These are phyloP conservation scores for Melipona quadrifasciata DNA, from an alignment of 1,140 invertebrate species.

Conservation along the genomic window DNA sequence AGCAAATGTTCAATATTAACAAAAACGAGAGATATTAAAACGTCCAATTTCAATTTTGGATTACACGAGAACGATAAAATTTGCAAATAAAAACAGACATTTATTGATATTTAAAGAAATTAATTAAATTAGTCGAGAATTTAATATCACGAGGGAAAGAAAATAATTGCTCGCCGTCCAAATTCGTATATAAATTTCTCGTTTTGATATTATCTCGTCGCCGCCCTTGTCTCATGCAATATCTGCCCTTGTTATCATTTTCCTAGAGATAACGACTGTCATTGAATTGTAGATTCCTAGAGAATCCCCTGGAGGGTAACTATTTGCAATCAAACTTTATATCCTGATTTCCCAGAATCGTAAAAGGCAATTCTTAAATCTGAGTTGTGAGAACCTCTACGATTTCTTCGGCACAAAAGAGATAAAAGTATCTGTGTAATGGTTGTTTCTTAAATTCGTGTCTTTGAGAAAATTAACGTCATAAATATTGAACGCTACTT, in stretches of 20 bases:
- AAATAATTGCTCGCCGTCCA: no score
- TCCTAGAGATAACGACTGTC: not conserved
- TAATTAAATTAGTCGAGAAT: not conserved
- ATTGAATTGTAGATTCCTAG: not conserved
- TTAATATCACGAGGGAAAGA: no score
- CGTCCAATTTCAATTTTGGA: no score
- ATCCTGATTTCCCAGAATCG: not conserved
- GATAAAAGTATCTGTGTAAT: not conserved
- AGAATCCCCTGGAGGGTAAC: not conserved
- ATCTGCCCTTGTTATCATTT: slow-evolving; percentile 21
- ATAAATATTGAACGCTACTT: not conserved
- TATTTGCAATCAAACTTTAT: slow-evolving; percentile 37
- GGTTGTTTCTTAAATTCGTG: not conserved
- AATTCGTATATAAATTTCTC: not conserved
- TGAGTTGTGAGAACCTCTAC: not conserved
- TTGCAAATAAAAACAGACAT: not conserved
- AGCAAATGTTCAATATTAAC: no score
- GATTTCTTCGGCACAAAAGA: not conserved
- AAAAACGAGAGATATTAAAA: no score
- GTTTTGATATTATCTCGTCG: not conserved
- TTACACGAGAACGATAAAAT: no score
- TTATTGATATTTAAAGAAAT: not conserved
- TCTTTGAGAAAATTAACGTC: not conserved
- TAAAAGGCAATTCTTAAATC: not conserved
- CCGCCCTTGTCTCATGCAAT: not conserved